Percentiles rank a stretch among this genome's conserved stretches.
Conservation (phyloP, 2,113 vertebrate genomes). For the Tursiops truncatus region DNA sequence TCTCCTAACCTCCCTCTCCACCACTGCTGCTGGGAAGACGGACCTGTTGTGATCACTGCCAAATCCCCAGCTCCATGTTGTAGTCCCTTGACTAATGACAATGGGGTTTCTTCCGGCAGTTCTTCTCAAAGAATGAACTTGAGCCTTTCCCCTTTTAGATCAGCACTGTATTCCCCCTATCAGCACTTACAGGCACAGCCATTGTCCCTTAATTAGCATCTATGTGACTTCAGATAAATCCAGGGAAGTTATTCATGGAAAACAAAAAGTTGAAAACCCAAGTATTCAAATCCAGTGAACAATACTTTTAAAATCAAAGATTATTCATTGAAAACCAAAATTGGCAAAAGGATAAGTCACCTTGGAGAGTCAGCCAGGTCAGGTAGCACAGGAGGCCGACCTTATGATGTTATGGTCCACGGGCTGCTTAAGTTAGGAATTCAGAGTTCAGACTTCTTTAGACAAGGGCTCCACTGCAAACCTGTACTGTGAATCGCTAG, state of each 20-base stretch:
- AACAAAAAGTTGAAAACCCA: background rate
- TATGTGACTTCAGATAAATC: background rate
- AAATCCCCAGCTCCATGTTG: background rate
- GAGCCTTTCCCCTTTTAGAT: background rate
- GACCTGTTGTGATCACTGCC: background rate
- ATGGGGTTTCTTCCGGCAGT: slow-evolving; percentile 1
- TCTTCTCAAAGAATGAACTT: background rate
- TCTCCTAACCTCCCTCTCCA: background rate
- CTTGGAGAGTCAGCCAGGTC: background rate
- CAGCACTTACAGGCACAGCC: background rate
- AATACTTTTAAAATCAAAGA: background rate
- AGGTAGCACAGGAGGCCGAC: background rate
- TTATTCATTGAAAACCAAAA: background rate
- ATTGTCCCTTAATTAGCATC: background rate
- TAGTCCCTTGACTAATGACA: background rate
- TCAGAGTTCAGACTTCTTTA: background rate
- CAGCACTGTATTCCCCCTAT: background rate
- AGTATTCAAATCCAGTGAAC: background rate
- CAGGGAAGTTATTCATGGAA: background rate
- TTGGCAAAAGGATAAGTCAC: background rate
- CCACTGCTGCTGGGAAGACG: background rate
- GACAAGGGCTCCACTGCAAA: background rate
- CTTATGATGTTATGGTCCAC: fast-evolving
- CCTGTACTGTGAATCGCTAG: background rate
- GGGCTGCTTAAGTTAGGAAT: background rate